Evolutionary conservation across 1,140 invertebrate genomes (phyloP), one percentile per base, ranked within the genome.

Genomic region (Muscidifurax raptorellus): DNA sequence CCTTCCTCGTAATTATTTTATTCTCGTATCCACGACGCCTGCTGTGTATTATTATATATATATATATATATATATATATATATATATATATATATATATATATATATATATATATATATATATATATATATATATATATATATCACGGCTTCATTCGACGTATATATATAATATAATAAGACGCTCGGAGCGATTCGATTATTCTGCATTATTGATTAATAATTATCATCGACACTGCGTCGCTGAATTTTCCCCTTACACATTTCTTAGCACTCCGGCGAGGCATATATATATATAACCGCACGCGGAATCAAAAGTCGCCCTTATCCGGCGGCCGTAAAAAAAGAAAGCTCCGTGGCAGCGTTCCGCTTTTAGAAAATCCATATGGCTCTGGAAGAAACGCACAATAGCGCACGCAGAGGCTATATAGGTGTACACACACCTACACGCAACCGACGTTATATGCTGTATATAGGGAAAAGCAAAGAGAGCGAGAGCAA

Each of bases 281-380:
- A 12, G 28, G 66, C 27, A n/a, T 28, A 69, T n/a, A n/a, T n/a
- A n/a, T n/a, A n/a, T n/a, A n/a, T n/a, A n/a, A n/a, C 66, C 12
- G 36, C 36, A 9, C 64, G 64, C 64, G 64, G 64, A 27, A 10
- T n/a, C 64, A 27, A 67, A 67, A 52, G 13, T n/a, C 44, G 7
- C 44, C 15, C 44, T 1, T 13, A 47, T 47, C 1, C 25, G 27
- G 27, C 66, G 27, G 12, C 9, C 66, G 66, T 28, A 30, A 69
- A n/a, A 12, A 28, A 27, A 80, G n/a, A 77, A 64, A 69, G 67
- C 82, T 87, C 88, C 87, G 87, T 85, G 87, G 89, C 90, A 90
- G 84, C 85, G 89, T 88, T 90, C 89, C 87, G 90, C 89, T 92
- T 91, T 90, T 89, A 88, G 90, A 91, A 91, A 93, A 92, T 92